Evolutionary conservation across 2,113 vertebrate genomes (phyloP).

Genomic region (Crypturellus undulatus): DNA sequence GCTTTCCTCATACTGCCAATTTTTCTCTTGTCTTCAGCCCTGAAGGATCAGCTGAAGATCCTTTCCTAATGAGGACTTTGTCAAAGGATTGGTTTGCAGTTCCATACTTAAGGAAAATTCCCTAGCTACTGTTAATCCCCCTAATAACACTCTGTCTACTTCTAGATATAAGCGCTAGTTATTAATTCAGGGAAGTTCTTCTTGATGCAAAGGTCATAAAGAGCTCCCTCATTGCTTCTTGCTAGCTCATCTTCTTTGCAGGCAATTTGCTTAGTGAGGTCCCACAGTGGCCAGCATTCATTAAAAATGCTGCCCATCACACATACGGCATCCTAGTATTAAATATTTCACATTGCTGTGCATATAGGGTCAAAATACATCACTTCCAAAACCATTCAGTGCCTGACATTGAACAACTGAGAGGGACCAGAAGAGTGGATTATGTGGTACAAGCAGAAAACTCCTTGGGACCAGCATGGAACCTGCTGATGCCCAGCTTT

Average conservation of each 20-base stretch:
- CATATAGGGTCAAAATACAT: not conserved
- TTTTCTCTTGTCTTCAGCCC: not conserved
- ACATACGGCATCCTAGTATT: not conserved
- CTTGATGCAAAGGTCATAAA: not conserved
- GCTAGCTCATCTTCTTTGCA: not conserved
- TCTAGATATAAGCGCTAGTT: not conserved
- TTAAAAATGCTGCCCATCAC: not conserved
- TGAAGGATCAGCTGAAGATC: not conserved
- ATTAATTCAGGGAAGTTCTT: constrained; percentile 15
- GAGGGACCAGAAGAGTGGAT: not conserved
- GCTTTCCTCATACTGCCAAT: not conserved
- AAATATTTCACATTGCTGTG: not conserved
- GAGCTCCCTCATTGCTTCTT: not conserved
- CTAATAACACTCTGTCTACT: not conserved
- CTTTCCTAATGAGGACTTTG: accelerated
- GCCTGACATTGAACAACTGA: not conserved
- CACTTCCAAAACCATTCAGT: not conserved
- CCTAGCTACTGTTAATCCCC: constrained; percentile 3
- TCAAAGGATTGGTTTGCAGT: not conserved
- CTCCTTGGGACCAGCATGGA: not conserved
- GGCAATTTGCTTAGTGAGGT: not conserved
- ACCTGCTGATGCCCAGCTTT: not conserved
- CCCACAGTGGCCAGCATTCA: not conserved
- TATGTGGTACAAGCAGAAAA: not conserved
- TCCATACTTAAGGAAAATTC: not conserved